Evolutionary conservation across 2,888 invertebrate genomes (phyloP).

Genomic region (Orchesella flavescens): DNA sequence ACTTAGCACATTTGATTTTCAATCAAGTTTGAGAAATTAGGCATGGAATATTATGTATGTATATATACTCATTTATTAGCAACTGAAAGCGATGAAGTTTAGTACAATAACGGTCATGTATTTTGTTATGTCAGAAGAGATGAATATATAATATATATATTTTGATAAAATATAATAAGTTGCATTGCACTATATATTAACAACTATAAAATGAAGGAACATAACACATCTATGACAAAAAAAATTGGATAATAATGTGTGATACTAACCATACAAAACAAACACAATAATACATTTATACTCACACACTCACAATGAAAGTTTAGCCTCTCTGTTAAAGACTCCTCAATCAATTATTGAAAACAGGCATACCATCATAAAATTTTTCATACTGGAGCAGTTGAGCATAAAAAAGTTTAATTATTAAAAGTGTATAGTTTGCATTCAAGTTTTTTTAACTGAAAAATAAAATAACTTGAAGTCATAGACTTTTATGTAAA

Average conservation of each 20-base stretch:
- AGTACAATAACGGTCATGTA: slow-evolving; percentile 31
- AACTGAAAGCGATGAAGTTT: slow-evolving; percentile 24
- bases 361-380: too few relatives aligned
- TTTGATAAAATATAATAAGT: slow-evolving; percentile 16
- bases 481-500: too few relatives aligned
- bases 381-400: too few relatives aligned
- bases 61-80: slow-evolving; percentile 6
- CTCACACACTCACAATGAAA: not conserved
- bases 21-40: too few relatives aligned
- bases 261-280: slow-evolving; percentile 2
- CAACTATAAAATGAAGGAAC: slow-evolving; percentile 23
- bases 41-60: too few relatives aligned
- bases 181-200: slow-evolving; percentile 53
- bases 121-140: slow-evolving; percentile 33
- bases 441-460: too few relatives aligned
- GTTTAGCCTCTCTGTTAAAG: not conserved
- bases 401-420: too few relatives aligned
- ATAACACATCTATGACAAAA: slow-evolving; percentile 2
- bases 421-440: too few relatives aligned
- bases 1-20: too few relatives aligned
- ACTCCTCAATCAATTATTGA: too few relatives aligned
- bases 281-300: not conserved
- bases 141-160: slow-evolving; percentile 1
- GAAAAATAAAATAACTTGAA: too few relatives aligned
- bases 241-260: not conserved